Evolutionary conservation across 1,140 invertebrate genomes (phyloP).

Genomic region (Ips typographus): DNA sequence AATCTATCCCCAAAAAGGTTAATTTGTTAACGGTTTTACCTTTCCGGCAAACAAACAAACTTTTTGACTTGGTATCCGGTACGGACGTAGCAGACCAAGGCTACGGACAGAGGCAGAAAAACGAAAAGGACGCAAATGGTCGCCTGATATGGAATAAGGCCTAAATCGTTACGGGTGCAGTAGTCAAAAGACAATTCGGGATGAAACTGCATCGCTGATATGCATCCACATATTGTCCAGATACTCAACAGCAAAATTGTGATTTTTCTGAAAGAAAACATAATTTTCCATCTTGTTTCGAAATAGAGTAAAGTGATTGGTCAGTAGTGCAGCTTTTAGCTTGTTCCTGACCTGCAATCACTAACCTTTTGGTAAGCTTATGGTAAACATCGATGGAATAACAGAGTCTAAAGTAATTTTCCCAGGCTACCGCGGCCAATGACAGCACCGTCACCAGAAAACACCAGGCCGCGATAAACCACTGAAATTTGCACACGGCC

Average conservation of each 20-base stretch:
- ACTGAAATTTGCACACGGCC: slow-evolving; percentile 66
- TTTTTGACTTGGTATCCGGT: slow-evolving; percentile 48
- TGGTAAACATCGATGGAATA: slow-evolving; percentile 57
- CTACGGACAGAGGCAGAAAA: slow-evolving; percentile 57
- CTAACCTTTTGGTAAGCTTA: slow-evolving; percentile 50
- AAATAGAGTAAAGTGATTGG: background rate
- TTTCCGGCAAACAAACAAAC: slow-evolving; percentile 1
- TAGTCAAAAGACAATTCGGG: slow-evolving; percentile 64
- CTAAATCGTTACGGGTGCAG: slow-evolving; percentile 56
- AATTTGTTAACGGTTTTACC: background rate
- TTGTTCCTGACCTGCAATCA: background rate
- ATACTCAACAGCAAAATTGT: slow-evolving; percentile 57
- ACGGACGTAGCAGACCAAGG: slow-evolving; percentile 56
- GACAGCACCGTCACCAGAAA: slow-evolving; percentile 67
- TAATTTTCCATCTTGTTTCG: background rate
- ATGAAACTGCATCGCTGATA: slow-evolving; percentile 59
- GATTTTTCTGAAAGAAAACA: slow-evolving; percentile 51
- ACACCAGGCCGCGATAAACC: slow-evolving; percentile 66
- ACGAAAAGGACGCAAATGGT: slow-evolving; percentile 60
- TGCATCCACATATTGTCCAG: slow-evolving; percentile 55
- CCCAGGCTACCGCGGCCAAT: slow-evolving; percentile 63
- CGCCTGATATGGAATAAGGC: slow-evolving; percentile 56
- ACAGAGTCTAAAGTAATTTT: slow-evolving; percentile 65
- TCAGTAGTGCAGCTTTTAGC: too few species aligned
- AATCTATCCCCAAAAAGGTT: slow-evolving; percentile 32